Evolutionary conservation across 2,797 vertebrate genomes (phyloP), one percentile per base, ranked within the genome.

Genomic region (Mico argentatus): DNA sequence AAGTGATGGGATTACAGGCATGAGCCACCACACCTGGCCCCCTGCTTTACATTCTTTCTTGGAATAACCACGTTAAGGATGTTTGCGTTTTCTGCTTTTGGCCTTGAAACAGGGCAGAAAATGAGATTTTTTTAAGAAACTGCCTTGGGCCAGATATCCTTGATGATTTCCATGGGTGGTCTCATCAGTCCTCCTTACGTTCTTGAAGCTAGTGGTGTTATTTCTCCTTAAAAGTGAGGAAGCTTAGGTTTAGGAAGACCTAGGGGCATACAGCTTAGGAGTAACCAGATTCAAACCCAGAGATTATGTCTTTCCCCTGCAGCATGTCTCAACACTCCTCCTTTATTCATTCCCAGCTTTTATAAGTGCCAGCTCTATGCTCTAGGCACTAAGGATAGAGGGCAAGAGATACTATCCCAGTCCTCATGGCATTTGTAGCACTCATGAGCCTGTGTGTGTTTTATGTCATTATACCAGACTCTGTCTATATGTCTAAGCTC

Each of bases 81-180:
- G 94, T 92, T 86, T 82, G 57, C 24, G 27, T 72, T 86, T 96
- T 89, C 67, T 93, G 30, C 50, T 80, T 44, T 89, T 96, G 50
- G 48, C 77, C 41, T 84, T 94, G 39, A 91, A 95, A 30, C 27
- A 76, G 46, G 55, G 30, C 88, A 30, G n/a, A 48, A 96, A 85
- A 10, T 50, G 44, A 94, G 70, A 90, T 89, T 79, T 91, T 91
- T 5, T 33, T 61, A 55, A 90, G 73, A 96, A 82, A 20, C 12
- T 77, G 11, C 44, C 7, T 41, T 33, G 36, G 75, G 33, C 61
- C 55, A 91, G 10, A 30, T 39, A 33, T 73, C 88, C 72, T 82
- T 84, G 30, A 77, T 91, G 59, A 92, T 91, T 82, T 39, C 55
- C 36, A 36, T 70, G 15, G 55, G 20, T 88, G n/a, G 33, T 90